A percentile compares a stretch with the other conserved stretches of the same genome.
Evolutionary conservation across 2,888 invertebrate genomes (phyloP).

Genomic region (Pyrrhosoma nymphula): DNA sequence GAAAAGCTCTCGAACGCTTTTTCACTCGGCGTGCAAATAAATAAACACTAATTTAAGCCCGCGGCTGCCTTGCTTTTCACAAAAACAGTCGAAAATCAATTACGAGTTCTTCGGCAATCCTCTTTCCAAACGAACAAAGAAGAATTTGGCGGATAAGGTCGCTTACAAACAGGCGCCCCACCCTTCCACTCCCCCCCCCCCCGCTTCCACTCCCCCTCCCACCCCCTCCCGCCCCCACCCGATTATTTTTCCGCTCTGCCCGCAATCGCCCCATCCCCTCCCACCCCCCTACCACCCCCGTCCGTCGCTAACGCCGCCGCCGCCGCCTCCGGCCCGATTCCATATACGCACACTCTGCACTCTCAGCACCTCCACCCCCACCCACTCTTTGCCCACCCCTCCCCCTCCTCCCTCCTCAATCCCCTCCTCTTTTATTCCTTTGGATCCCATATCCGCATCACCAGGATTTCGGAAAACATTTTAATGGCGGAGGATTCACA

Average conservation of each 20-base stretch:
- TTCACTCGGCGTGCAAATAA: not conserved
- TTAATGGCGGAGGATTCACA: slow-evolving; percentile 54
- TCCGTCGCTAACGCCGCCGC: not conserved
- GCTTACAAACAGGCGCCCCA: not conserved
- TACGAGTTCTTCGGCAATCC: not conserved
- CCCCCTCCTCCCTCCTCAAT: not conserved
- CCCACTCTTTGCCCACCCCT: not conserved
- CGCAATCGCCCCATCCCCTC: not conserved
- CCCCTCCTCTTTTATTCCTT: slow-evolving; percentile 5
- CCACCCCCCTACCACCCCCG: not conserved
- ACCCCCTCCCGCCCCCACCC: not conserved
- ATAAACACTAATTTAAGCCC: not conserved
- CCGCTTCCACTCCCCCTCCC: not conserved
- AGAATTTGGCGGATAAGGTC: not conserved
- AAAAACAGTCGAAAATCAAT: not conserved
- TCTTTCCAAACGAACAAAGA: not conserved
- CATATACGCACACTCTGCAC: no score
- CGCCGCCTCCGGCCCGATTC: not conserved
- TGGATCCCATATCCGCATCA: slow-evolving; percentile 35
- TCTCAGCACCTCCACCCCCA: not conserved
- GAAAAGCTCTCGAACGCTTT: not conserved
- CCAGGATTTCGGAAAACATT: slow-evolving; percentile 57
- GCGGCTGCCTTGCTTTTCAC: not conserved
- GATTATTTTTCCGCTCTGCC: not conserved
- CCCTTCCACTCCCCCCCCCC: not conserved